Conservation (phyloP, 2,113 vertebrate genomes). For the Zosterops pallidus region DNA sequence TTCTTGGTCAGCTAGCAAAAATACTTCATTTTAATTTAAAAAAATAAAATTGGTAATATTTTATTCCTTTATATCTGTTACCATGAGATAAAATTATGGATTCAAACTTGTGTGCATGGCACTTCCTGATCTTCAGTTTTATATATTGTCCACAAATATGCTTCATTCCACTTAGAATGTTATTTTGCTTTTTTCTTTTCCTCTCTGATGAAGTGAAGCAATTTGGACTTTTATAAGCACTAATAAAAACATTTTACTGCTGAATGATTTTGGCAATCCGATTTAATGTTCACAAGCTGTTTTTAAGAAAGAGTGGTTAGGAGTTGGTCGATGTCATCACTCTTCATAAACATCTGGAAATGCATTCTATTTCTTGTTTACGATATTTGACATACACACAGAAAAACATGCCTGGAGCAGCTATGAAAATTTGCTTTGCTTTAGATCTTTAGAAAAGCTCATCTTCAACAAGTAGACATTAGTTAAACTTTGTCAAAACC, state of each 20-base stretch:
- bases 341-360: neutral
- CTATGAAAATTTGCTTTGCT: neutral
- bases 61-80: neutral
- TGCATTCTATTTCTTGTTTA: neutral
- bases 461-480: neutral
- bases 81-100: neutral
- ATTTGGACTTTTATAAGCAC: neutral
- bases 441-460: neutral
- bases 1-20: neutral
- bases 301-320: neutral
- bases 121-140: neutral
- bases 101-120: neutral
- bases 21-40: neutral
- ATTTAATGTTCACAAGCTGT: neutral
- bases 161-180: neutral
- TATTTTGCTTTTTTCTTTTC: neutral
- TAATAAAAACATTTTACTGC: neutral
- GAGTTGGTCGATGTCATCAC: neutral
- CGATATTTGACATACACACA: neutral
- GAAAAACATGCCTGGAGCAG: neutral
- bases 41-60: rapidly evolving
- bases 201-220: neutral
- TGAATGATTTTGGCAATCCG: neutral
- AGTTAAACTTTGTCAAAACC: neutral
- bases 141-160: neutral